A percentile compares a stretch with the other conserved stretches of the same genome.
These are phyloP conservation scores for Botia kubotai DNA, from an alignment of 2,797 vertebrate species.

Conservation along the genomic window DNA sequence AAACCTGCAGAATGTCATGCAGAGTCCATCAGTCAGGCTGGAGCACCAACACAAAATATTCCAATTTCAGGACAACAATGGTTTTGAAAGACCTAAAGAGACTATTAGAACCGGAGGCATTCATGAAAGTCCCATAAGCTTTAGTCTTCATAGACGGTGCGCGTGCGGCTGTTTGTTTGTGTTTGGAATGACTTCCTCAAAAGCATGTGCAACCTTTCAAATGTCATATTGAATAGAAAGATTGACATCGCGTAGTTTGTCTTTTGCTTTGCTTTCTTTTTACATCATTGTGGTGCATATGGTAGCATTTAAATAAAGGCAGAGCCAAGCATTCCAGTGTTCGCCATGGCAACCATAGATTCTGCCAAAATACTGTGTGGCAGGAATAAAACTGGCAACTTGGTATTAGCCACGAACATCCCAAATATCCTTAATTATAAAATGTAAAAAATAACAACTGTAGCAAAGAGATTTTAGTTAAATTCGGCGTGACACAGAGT, in stretches of 20 bases:
- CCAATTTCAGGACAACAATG: conserved; percentile 76
- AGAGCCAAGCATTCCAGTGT: not conserved
- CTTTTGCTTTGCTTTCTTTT: conserved; percentile 20
- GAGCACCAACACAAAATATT: conserved; percentile 78
- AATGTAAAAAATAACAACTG: not conserved
- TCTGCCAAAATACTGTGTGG: conserved; percentile 2
- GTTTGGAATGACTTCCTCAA: conserved; percentile 20
- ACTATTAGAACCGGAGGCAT: conserved; percentile 70
- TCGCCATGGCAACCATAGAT: conserved; percentile 19
- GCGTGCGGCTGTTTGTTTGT: not conserved
- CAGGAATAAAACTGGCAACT: not conserved
- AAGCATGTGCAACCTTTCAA: not conserved
- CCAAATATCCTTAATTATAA: not conserved
- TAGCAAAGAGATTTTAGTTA: not conserved
- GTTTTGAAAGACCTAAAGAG: conserved; percentile 76
- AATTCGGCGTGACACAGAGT: too few relatives aligned
- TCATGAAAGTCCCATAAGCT: conserved; percentile 51
- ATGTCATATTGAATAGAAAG: conserved; percentile 1
- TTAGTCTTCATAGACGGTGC: conserved; percentile 15
- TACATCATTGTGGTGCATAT: not conserved
- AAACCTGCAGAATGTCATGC: conserved; percentile 69
- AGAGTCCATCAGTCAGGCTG: conserved; percentile 65
- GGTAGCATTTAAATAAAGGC: not conserved
- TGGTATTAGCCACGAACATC: not conserved
- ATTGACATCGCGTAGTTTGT: not conserved